A percentile compares a stretch with the other conserved stretches of the same genome.
Conservation (phyloP, 2,888 invertebrate species). For the Ormyrus rosae region DNA sequence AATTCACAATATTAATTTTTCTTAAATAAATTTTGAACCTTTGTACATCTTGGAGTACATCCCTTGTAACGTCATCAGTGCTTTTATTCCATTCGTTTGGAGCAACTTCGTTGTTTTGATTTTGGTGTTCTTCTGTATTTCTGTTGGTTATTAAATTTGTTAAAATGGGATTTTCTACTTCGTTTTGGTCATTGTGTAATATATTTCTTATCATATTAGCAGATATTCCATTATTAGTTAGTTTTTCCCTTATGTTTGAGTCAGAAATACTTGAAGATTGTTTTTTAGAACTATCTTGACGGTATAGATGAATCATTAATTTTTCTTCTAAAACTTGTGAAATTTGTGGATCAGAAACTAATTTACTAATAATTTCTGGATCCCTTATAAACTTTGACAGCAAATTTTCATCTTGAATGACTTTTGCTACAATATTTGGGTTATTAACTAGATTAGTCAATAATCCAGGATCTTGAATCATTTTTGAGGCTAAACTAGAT, state of each 20-base stretch:
- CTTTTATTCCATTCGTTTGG: slow-evolving; percentile 61
- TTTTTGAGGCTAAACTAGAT: slow-evolving; percentile 57
- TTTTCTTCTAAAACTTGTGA: slow-evolving; percentile 64
- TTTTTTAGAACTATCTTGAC: slow-evolving; percentile 13
- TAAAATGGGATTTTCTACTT: slow-evolving; percentile 68
- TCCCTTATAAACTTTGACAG: slow-evolving; percentile 66
- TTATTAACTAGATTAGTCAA: slow-evolving; percentile 66
- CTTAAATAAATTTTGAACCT: slow-evolving; percentile 75
- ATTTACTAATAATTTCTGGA: slow-evolving; percentile 62
- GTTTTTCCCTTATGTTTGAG: slow-evolving; percentile 34
- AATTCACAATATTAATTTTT: not conserved
- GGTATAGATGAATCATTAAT: slow-evolving; percentile 17
- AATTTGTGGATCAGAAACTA: slow-evolving; percentile 68
- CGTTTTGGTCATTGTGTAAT: slow-evolving; percentile 57
- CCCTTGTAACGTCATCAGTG: slow-evolving; percentile 77
- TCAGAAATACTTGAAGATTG: slow-evolving; percentile 5
- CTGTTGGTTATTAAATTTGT: slow-evolving; percentile 70
- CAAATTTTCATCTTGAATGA: slow-evolving; percentile 67
- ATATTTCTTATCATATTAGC: slow-evolving; percentile 59
- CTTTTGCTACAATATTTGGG: slow-evolving; percentile 66
- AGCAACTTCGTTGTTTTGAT: slow-evolving; percentile 52
- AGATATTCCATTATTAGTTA: slow-evolving; percentile 57
- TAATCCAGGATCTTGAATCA: slow-evolving; percentile 63
- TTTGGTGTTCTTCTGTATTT: slow-evolving; percentile 65
- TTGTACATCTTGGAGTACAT: slow-evolving; percentile 82